phyloP scores from a whole-genome alignment of 2,797 vertebrate species.

The Pseudochaenichthys georgianus region DNA sequence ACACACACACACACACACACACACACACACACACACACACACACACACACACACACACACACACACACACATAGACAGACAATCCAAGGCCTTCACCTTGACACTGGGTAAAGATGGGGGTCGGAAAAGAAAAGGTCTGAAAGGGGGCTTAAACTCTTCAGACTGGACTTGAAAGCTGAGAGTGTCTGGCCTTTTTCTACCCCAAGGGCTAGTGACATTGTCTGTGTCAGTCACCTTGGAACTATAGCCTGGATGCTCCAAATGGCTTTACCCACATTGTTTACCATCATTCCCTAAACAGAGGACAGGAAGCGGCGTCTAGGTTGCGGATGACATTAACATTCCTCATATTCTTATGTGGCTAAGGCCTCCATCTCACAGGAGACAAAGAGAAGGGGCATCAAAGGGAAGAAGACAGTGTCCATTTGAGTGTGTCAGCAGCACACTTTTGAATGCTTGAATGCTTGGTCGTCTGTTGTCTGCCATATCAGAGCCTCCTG shows the following conservation, averaged over 20 bases:
- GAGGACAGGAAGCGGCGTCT: constrained; percentile 52
- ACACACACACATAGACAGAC: background rate
- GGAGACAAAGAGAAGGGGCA: constrained; percentile 85
- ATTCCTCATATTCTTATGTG: constrained; percentile 84
- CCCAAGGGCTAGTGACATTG: constrained; percentile 63
- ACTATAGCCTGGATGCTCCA: constrained; percentile 70
- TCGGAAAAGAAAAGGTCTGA: constrained; percentile 22
- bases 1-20: background rate
- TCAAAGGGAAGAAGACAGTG: constrained; percentile 81
- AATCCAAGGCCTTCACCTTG: constrained; percentile 51
- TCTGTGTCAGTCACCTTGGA: constrained; percentile 78
- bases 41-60: constrained; percentile 19
- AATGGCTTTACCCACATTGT: constrained; percentile 74
- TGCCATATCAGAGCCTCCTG: constrained; percentile 29
- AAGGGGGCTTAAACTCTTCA: constrained; percentile 69
- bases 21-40: constrained; percentile 20
- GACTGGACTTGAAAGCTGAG: constrained; percentile 58
- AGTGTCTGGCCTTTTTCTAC: constrained; percentile 42
- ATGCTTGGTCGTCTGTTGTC: constrained; percentile 41
- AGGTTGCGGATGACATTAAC: constrained; percentile 72
- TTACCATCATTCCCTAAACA: constrained; percentile 71
- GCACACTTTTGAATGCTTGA: constrained; percentile 31
- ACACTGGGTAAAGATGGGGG: constrained; percentile 29
- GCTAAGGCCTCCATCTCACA: constrained; percentile 82
- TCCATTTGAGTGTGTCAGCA: constrained; percentile 64